These are phyloP conservation scores for Ranitomeya variabilis DNA, from an alignment of 2,113 vertebrate species.

Conservation along the genomic window DNA sequence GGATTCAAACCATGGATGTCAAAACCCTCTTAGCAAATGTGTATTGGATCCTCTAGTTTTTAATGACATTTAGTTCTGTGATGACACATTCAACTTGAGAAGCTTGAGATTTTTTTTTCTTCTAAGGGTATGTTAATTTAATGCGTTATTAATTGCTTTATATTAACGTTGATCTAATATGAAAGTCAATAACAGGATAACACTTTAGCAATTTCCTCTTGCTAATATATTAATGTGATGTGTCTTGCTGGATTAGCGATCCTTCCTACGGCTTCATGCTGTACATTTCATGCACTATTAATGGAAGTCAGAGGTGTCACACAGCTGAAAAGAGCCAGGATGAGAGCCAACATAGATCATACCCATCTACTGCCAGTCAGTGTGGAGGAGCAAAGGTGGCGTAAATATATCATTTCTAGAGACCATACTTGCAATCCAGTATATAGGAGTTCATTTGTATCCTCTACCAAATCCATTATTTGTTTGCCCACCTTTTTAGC, in stretches of 20 bases:
- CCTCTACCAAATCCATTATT: background rate
- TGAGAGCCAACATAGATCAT: conserved; percentile 1
- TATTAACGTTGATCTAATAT: conserved; percentile 58
- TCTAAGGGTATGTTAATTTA: conserved; percentile 40
- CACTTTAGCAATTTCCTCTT: conserved; percentile 55
- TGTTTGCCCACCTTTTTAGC: background rate
- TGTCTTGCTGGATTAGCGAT: conserved; percentile 59
- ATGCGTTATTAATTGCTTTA: conserved; percentile 60
- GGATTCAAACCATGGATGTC: background rate
- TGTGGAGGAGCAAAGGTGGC: background rate
- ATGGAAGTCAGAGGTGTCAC: conserved; percentile 15
- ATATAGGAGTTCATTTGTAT: background rate
- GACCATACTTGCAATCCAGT: too few relatives aligned
- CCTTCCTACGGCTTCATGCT: background rate
- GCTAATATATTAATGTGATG: conserved; percentile 59
- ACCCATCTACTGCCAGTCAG: background rate
- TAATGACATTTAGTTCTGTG: background rate
- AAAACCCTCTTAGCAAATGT: background rate
- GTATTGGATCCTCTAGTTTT: background rate
- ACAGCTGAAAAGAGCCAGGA: background rate
- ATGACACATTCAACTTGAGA: conserved; percentile 4
- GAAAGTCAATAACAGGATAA: conserved; percentile 60
- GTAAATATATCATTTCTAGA: background rate
- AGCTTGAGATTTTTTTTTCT: conserved; percentile 6
- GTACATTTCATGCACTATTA: conserved; percentile 7